Conservation (phyloP, 2,797 vertebrate genomes). For the Hephaestus fuliginosus region DNA sequence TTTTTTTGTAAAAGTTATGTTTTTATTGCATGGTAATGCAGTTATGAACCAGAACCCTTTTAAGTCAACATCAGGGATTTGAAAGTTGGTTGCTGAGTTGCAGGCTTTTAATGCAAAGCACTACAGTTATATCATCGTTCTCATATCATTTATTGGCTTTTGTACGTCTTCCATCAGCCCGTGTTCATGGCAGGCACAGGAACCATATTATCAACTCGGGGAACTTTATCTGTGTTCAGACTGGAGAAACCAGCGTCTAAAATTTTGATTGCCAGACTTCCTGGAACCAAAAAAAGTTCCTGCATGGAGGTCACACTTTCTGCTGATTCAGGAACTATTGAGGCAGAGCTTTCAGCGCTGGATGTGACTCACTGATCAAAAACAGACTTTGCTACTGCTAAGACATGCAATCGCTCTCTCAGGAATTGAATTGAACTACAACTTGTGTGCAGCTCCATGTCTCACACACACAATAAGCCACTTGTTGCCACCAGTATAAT, state of each 20-base stretch:
- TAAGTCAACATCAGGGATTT: neutral
- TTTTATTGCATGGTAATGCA: constrained; percentile 20
- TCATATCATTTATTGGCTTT: neutral
- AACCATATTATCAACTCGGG: neutral
- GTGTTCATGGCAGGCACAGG: neutral
- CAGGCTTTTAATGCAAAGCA: neutral
- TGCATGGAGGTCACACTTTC: neutral
- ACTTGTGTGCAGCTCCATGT: neutral
- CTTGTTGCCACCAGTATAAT: neutral
- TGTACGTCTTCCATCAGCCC: neutral
- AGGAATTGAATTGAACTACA: neutral
- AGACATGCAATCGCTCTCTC: neutral
- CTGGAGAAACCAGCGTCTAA: neutral
- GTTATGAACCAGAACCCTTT: neutral
- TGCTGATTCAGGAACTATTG: neutral
- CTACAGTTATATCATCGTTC: neutral
- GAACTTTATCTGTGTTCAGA: neutral
- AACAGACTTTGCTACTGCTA: neutral
- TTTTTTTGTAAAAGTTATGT: neutral
- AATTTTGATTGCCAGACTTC: neutral
- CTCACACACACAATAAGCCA: neutral
- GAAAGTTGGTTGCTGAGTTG: neutral
- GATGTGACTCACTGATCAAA: neutral
- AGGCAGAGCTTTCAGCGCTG: neutral
- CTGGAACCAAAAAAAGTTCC: neutral